Percentiles rank a stretch among this genome's conserved stretches.
These are phyloP conservation scores for Eristalinus sepulchralis DNA, from an alignment of 2,888 invertebrate genomes.

Conservation along the genomic window DNA sequence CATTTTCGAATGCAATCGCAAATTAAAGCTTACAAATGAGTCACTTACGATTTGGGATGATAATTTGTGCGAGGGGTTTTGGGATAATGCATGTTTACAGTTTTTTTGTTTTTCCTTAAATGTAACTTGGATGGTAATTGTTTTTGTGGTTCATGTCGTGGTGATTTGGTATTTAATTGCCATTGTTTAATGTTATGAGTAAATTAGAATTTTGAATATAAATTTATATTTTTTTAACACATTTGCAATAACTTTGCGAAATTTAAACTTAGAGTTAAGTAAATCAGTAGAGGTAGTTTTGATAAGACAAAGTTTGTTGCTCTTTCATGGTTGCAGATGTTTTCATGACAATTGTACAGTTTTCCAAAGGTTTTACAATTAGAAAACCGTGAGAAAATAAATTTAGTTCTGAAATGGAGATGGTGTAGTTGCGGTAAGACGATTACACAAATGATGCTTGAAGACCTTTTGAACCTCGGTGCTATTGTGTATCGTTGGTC, in stretches of 20 bases:
- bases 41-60: conserved; percentile 48
- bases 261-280: neutral
- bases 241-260: neutral
- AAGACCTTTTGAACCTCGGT: too few relatives aligned
- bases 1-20: conserved; percentile 37
- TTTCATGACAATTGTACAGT: too few relatives aligned
- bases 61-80: conserved; percentile 59
- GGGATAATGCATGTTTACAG: conserved; percentile 33
- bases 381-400: too few relatives aligned
- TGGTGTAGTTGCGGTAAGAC: too few relatives aligned
- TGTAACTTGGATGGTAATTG: conserved; percentile 22
- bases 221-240: neutral
- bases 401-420: too few relatives aligned
- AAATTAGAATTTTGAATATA: conserved; percentile 11
- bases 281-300: conserved; percentile 61
- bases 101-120: conserved; percentile 8
- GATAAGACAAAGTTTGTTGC: conserved; percentile 48
- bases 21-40: conserved; percentile 25
- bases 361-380: too few relatives aligned
- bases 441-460: too few relatives aligned
- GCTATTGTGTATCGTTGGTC: too few relatives aligned
- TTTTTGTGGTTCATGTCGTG: conserved; percentile 31
- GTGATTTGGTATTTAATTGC: conserved; percentile 33
- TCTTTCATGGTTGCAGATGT: too few relatives aligned
- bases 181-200: neutral